These are phyloP conservation scores for Salvelinus fontinalis DNA, from an alignment of 2,113 vertebrate genomes.

Conservation along the genomic window DNA sequence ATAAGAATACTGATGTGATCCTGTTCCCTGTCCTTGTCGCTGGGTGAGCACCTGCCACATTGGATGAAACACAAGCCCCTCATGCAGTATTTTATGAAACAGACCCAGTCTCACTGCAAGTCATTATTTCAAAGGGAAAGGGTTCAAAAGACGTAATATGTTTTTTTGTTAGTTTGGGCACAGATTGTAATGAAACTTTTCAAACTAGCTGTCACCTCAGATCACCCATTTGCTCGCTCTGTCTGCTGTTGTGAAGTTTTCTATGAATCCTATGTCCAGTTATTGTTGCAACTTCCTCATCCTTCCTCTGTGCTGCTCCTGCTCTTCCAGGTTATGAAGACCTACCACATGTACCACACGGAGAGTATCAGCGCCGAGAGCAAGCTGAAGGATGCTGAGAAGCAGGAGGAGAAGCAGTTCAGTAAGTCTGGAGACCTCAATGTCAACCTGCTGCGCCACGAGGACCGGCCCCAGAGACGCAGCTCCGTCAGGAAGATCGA, in stretches of 20 bases:
- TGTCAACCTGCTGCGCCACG: constrained; percentile 90
- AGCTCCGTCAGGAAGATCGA: constrained; percentile 93
- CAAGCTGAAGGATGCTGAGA: constrained; percentile 97
- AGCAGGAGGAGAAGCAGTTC: constrained; percentile 98
- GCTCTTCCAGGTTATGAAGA: constrained; percentile 94
- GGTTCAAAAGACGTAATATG: neutral
- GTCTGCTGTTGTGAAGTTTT: neutral
- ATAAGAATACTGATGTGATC: constrained; percentile 37
- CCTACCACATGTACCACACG: constrained; percentile 98
- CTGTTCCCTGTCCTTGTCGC: neutral
- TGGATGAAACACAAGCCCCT: constrained; percentile 9
- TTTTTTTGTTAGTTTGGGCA: neutral
- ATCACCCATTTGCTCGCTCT: neutral
- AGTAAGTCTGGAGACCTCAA: constrained; percentile 92
- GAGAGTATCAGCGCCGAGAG: constrained; percentile 97
- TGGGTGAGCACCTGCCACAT: neutral
- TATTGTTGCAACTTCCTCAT: neutral
- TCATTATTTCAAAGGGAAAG: neutral
- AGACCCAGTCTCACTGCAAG: neutral
- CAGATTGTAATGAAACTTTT: neutral
- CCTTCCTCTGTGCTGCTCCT: constrained; percentile 37
- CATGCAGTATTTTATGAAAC: constrained; percentile 7
- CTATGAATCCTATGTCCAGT: neutral
- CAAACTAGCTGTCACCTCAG: neutral
- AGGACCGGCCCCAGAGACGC: constrained; percentile 90